phyloP scores from a whole-genome alignment of 2,888 invertebrate genomes.

The Stenurella melanura region DNA sequence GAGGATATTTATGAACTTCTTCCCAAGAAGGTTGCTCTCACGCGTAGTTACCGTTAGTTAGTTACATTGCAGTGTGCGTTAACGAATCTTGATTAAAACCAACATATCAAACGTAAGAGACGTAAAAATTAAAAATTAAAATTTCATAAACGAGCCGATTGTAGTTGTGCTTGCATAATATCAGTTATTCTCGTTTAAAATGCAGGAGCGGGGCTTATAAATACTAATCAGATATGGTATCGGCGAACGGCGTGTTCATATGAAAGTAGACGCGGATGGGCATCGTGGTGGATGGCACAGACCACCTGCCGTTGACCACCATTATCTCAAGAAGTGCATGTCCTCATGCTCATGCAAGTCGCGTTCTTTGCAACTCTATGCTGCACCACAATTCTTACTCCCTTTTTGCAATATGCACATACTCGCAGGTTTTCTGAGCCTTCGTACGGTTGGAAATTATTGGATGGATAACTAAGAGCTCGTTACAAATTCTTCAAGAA shows the following conservation, averaged over 20 bases:
- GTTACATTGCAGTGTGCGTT: slow-evolving; percentile 54
- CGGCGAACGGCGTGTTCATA: slow-evolving; percentile 48
- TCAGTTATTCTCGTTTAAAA: slow-evolving; percentile 56
- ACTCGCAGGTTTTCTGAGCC: slow-evolving; percentile 28
- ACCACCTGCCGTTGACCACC: slow-evolving; percentile 58
- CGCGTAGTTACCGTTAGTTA: slow-evolving; percentile 59
- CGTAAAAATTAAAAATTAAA: slow-evolving; percentile 53
- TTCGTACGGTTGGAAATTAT: slow-evolving; percentile 39
- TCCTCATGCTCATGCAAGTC: slow-evolving; percentile 55
- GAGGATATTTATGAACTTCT: slow-evolving; percentile 50
- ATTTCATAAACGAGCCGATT: slow-evolving; percentile 54
- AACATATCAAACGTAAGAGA: slow-evolving; percentile 42
- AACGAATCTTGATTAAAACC: slow-evolving; percentile 61
- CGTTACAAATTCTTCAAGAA: slow-evolving; percentile 44
- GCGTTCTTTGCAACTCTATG: slow-evolving; percentile 48
- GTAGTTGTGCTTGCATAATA: slow-evolving; percentile 56
- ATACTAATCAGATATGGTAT: slow-evolving; percentile 62
- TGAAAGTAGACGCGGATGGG: slow-evolving; percentile 49
- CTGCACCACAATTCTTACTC: slow-evolving; percentile 44
- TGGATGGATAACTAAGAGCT: slow-evolving; percentile 37
- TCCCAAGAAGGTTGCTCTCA: slow-evolving; percentile 57
- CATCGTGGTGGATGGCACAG: slow-evolving; percentile 53
- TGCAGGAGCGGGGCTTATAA: slow-evolving; percentile 61
- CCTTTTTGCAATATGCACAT: slow-evolving; percentile 48
- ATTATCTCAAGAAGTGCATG: slow-evolving; percentile 57